Base-by-base conservation (phyloP, 2,113 vertebrate species). In the Heteronetta atricapilla region DNA sequence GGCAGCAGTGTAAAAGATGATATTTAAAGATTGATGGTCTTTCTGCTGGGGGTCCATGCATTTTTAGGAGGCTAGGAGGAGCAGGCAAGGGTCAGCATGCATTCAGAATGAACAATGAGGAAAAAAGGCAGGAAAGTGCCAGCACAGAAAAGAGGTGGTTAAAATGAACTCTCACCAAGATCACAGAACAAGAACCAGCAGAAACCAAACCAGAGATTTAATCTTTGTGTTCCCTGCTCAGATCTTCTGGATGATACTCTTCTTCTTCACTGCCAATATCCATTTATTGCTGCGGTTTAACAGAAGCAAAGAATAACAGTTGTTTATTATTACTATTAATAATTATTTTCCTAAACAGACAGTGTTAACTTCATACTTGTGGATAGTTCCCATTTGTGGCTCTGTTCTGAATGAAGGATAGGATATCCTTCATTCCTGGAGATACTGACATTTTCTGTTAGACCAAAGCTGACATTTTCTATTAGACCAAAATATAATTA, bases 391-490 rank as follows among this genome's bases (percentile, higher is more conserved):
- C 34, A 40, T 93, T 89, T 89, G 53, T 82, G 75, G 44, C 58
- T 64, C 42, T 68, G 66, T 29, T 82, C 18, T 82, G 38, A 38
- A 38, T 38, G 38, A 94, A 46, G 75, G 42, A n/a, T 13, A 70
- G 90, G 29, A 48, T 77, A 89, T 86, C 63, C 60, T 74, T 97
- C 78, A 93, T 82, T 94, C 55, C 42, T 80, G 64, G 40, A 92
- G 63, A 70, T 38, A 59, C 33, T 36, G 38, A 63, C 75, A 55
- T 95, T 83, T 95, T 84, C 78, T 91, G 55, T 88, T 89, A 73
- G 74, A 73, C 50, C 63, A 80, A 89, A 80, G n/a, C n/a, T 91
- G 91, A 85, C 78, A 69, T 95, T 82, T 94, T 84, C 81, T 91
- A 53, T 87, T 89, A 73, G 75, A 74, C 50, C 63, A 80, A 89